phyloP scores from a whole-genome alignment of 2,113 vertebrate genomes.

The Brienomyrus brachyistius region DNA sequence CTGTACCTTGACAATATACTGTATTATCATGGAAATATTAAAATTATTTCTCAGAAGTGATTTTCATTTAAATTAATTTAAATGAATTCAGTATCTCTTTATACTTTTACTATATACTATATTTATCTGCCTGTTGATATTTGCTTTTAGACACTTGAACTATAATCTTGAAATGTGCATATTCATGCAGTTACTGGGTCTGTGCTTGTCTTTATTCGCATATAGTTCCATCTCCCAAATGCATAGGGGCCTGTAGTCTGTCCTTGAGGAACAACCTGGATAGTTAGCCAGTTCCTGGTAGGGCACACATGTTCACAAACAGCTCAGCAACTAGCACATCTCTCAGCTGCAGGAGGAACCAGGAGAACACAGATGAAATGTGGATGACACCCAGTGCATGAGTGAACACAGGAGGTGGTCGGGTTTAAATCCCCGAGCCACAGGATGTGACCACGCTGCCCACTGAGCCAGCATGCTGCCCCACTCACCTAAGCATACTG shows the following conservation, averaged over 20 bases:
- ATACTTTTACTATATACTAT: background rate
- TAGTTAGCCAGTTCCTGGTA: background rate
- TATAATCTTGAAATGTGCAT: background rate
- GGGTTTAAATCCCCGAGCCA: background rate
- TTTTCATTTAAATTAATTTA: background rate
- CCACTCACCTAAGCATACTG: background rate
- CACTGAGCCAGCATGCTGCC: background rate
- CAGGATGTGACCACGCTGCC: background rate
- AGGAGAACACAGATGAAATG: background rate
- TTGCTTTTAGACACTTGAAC: background rate
- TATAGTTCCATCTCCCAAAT: background rate
- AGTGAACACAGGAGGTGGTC: background rate
- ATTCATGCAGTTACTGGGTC: background rate
- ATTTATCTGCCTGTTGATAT: background rate
- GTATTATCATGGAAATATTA: background rate
- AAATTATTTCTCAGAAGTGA: background rate
- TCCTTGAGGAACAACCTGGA: background rate
- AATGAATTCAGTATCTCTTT: background rate
- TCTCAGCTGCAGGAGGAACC: background rate
- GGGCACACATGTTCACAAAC: background rate
- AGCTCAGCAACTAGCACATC: background rate
- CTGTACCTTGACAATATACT: background rate
- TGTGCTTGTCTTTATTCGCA: background rate
- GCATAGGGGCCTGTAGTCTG: background rate
- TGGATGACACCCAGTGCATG: background rate